Conservation (phyloP, 2,888 invertebrate genomes). For the Gymnoscelis rufifasciata region DNA sequence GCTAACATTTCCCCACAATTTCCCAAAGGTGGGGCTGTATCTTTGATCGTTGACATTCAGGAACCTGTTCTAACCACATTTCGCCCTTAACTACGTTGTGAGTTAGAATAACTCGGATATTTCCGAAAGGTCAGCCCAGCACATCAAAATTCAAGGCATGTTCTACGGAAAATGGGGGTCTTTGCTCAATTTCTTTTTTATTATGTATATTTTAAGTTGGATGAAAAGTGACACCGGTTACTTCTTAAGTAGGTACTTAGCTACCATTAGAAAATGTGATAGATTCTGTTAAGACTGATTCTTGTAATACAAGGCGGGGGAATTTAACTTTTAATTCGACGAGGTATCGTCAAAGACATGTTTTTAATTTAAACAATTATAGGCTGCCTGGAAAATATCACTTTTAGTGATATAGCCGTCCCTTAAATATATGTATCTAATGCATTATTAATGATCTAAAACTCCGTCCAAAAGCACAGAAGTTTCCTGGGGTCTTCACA, state of each 20-base stretch:
- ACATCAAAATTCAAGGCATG: constrained; percentile 51
- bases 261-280: background rate
- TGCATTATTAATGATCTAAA: too few relatives aligned
- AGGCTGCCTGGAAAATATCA: too few relatives aligned
- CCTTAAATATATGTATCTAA: too few relatives aligned
- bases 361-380: too few relatives aligned
- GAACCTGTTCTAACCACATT: constrained; percentile 7
- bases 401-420: too few relatives aligned
- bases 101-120: constrained; percentile 27
- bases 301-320: too few relatives aligned
- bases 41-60: constrained; percentile 9
- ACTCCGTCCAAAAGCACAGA: too few relatives aligned
- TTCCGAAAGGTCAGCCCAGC: constrained; percentile 19
- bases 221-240: background rate
- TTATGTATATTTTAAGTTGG: constrained; percentile 35
- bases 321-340: too few relatives aligned
- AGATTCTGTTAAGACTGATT: too few relatives aligned
- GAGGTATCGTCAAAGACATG: too few relatives aligned
- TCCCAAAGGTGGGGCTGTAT: background rate
- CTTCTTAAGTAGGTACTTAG: background rate
- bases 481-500: too few relatives aligned
- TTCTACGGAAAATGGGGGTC: constrained; percentile 42
- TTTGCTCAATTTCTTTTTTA: constrained; percentile 42
- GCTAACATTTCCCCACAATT: background rate
- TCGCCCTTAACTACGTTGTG: constrained; percentile 14